phyloP scores from a whole-genome alignment of 2,113 vertebrate genomes.

The Pseudorasbora parva region DNA sequence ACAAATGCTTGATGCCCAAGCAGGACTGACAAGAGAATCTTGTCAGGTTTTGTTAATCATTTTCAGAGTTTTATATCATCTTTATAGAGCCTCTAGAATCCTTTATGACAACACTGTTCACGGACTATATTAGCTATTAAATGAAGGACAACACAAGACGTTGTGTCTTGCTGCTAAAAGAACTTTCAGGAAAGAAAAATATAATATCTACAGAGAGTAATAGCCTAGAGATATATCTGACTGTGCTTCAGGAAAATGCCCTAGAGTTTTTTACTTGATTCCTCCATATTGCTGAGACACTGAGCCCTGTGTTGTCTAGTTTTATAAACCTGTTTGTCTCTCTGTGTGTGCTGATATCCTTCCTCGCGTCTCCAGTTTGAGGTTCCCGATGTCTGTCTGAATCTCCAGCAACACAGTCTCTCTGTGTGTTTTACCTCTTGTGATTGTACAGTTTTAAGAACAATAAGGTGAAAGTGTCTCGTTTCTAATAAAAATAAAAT shows the following conservation, averaged over 20 bases:
- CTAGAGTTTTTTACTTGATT: constrained; percentile 67
- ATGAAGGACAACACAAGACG: constrained; percentile 79
- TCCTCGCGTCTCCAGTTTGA: constrained; percentile 45
- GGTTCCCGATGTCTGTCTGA: constrained; percentile 59
- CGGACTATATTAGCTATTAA: constrained; percentile 76
- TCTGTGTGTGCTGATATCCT: constrained; percentile 67
- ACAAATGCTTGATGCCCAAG: constrained; percentile 79
- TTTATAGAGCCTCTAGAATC: constrained; percentile 74
- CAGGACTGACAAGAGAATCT: constrained; percentile 70
- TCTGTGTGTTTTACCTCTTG: constrained; percentile 68
- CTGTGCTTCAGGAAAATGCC: constrained; percentile 79
- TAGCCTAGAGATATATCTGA: constrained; percentile 80
- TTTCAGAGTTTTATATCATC: constrained; percentile 76
- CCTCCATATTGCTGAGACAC: constrained; percentile 64
- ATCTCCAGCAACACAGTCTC: constrained; percentile 59
- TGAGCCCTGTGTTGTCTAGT: constrained; percentile 79
- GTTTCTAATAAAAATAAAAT: constrained; percentile 88
- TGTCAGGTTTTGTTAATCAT: constrained; percentile 65
- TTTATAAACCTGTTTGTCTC: constrained; percentile 77
- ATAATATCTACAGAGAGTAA: constrained; percentile 76
- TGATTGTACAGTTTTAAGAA: constrained; percentile 89
- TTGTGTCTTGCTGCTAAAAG: constrained; percentile 80
- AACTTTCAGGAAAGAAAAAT: constrained; percentile 78
- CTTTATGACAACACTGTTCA: constrained; percentile 73
- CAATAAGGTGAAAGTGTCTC: constrained; percentile 88